phyloP scores from a whole-genome alignment of 2,113 vertebrate genomes.

The Catharus bicknelli region DNA sequence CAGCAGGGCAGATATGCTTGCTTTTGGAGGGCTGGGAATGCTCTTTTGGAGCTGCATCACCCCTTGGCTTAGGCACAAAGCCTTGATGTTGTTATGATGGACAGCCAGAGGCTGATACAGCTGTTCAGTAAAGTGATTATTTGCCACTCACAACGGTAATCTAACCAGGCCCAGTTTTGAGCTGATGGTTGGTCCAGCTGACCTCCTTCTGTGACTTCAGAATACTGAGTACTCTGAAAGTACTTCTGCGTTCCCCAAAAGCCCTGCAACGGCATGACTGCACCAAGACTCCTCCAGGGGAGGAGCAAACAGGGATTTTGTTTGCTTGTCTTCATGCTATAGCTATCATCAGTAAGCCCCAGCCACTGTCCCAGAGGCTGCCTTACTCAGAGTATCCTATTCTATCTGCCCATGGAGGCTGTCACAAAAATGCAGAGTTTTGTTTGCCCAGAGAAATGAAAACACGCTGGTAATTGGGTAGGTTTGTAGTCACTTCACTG shows the following conservation, averaged over 20 bases:
- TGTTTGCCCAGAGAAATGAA: not conserved
- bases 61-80: not conserved
- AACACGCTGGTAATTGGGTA: not conserved
- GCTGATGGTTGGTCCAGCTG: not conserved
- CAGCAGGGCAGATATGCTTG: not conserved
- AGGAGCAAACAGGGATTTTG: not conserved
- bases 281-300: not conserved
- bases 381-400: not conserved
- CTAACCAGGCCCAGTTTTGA: not conserved
- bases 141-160: not conserved
- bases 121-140: not conserved
- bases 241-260: not conserved
- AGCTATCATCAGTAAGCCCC: not conserved
- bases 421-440: not conserved
- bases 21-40: not conserved
- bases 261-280: not conserved
- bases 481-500: not conserved
- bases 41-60: not conserved
- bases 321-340: not conserved
- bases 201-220: not conserved
- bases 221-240: not conserved
- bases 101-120: not conserved
- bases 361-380: not conserved
- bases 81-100: not conserved
- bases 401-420: not conserved